Percentiles rank a stretch among this genome's conserved stretches.
Conservation (phyloP, 2,797 vertebrate species). For the Bothrops alternatus region DNA sequence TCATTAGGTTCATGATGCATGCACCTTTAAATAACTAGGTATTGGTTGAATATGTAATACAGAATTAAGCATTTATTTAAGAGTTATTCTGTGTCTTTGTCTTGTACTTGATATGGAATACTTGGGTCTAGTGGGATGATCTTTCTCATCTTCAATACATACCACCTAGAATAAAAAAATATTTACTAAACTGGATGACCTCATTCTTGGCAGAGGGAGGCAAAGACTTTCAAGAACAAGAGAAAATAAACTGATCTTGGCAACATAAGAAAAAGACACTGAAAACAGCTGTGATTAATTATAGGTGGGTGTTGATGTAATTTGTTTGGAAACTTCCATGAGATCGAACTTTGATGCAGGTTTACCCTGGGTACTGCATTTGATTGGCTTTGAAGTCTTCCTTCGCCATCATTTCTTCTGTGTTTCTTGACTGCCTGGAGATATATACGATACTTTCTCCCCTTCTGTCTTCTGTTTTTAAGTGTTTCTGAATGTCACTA, state of each 20-base stretch:
- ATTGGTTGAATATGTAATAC: background rate
- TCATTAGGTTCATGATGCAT: background rate
- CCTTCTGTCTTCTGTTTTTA: background rate
- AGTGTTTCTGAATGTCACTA: background rate
- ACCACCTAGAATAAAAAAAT: background rate
- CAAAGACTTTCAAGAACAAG: background rate
- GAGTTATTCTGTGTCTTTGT: background rate
- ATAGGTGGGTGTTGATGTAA: background rate
- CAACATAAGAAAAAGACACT: background rate
- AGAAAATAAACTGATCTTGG: background rate
- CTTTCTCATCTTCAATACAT: background rate
- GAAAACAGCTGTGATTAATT: background rate
- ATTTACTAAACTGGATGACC: background rate
- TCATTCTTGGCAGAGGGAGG: background rate
- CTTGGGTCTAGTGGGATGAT: background rate
- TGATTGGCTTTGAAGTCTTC: background rate
- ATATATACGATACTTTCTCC: background rate
- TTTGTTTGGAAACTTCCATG: background rate
- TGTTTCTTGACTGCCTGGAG: background rate
- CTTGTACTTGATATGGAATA: background rate
- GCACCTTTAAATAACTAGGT: background rate
- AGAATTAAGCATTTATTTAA: background rate
- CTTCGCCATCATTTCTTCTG: background rate
- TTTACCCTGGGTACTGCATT: background rate
- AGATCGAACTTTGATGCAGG: background rate